Conservation (phyloP, 2,888 invertebrate species). For the Dasysyrphus tricinctus region DNA sequence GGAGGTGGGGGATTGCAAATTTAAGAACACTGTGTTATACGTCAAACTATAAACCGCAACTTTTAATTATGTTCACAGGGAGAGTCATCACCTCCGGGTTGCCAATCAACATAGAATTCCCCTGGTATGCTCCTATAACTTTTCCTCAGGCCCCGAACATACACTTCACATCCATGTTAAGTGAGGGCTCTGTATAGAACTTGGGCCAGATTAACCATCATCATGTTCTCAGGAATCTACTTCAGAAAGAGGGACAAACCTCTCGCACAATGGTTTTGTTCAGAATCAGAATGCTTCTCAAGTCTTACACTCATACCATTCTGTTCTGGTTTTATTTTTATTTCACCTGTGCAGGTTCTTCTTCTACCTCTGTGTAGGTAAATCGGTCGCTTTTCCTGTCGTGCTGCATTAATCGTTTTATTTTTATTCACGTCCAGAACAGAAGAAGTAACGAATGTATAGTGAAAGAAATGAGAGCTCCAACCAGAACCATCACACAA, state of each 20-base stretch:
- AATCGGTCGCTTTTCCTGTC: constrained; percentile 38
- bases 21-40: constrained; percentile 47
- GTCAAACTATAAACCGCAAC: constrained; percentile 31
- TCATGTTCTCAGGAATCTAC: constrained; percentile 52
- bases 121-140: constrained; percentile 4
- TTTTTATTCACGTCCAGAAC: constrained; percentile 53
- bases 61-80: constrained; percentile 49
- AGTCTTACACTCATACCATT: constrained; percentile 50
- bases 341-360: constrained; percentile 45
- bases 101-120: constrained; percentile 53
- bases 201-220: constrained; percentile 43
- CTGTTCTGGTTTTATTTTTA: constrained; percentile 47
- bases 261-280: constrained; percentile 19
- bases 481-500: constrained; percentile 43
- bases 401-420: constrained; percentile 55
- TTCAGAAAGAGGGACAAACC: constrained; percentile 68
- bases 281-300: constrained; percentile 37
- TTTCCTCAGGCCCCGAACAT: background rate
- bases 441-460: constrained; percentile 26
- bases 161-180: background rate
- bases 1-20: constrained; percentile 42
- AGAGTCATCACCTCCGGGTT: constrained; percentile 54
- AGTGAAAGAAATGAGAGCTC: constrained; percentile 44
- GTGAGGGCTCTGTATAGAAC: constrained; percentile 18
- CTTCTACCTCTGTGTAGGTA: constrained; percentile 20